phyloP scores from a whole-genome alignment of 2,113 vertebrate species.

The Carollia perspicillata region DNA sequence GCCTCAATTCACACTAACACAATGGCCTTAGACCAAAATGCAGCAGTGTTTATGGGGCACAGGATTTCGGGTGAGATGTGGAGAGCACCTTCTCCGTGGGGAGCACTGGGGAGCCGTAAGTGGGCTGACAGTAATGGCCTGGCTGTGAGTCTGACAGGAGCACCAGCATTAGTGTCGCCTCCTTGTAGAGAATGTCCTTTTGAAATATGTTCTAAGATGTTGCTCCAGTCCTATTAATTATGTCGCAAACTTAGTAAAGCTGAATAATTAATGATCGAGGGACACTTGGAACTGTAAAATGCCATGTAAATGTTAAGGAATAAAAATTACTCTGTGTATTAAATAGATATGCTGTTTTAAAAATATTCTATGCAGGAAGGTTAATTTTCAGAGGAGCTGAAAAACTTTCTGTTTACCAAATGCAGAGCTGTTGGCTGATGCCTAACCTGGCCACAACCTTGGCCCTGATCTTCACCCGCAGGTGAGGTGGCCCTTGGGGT shows the following conservation, averaged over 20 bases:
- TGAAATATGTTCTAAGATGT: conserved; percentile 59
- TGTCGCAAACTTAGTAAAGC: conserved; percentile 43
- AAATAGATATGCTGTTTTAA: conserved; percentile 35
- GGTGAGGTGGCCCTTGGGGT: conserved; percentile 55
- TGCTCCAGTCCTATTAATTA: conserved; percentile 49
- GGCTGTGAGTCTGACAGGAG: neutral
- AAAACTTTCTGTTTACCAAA: conserved; percentile 67
- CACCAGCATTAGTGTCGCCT: neutral
- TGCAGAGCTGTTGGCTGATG: conserved; percentile 74
- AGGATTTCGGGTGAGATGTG: neutral
- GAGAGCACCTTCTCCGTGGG: rapidly evolving
- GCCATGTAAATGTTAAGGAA: conserved; percentile 66
- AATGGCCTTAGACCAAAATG: neutral
- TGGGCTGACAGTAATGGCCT: neutral
- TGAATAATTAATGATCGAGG: conserved; percentile 66
- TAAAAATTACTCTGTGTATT: conserved; percentile 40
- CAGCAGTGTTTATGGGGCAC: neutral
- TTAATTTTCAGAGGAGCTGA: neutral
- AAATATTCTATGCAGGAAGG: neutral
- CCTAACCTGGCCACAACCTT: conserved; percentile 74
- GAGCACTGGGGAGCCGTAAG: neutral
- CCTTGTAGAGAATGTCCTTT: conserved; percentile 49
- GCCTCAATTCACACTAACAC: neutral
- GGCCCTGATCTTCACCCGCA: conserved; percentile 76
- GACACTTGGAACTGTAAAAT: conserved; percentile 39